Conservation (phyloP, 2,888 invertebrate genomes). For the Lepidocyrtinus sp. region DNA sequence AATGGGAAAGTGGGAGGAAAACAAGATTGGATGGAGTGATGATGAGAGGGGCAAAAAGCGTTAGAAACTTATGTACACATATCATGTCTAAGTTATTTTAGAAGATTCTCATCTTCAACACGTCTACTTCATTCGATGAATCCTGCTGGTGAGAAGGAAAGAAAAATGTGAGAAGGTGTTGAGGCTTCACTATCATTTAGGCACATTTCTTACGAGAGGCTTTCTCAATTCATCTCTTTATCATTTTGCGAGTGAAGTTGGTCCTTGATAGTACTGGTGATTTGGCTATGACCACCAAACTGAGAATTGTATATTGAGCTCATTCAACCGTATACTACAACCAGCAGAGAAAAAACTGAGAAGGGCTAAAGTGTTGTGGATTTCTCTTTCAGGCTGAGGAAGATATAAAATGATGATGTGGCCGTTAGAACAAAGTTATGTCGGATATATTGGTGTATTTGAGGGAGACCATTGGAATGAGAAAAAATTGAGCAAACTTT, state of each 20-base stretch:
- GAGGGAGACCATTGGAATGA: neutral
- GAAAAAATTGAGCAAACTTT: constrained; percentile 8
- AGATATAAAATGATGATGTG: constrained; percentile 26
- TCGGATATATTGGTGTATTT: neutral
- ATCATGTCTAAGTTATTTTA: constrained; percentile 1
- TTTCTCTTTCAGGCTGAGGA: constrained; percentile 15
- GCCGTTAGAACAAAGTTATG: constrained; percentile 20
- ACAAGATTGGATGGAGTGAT: constrained; percentile 1
- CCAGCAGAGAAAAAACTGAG: constrained; percentile 16
- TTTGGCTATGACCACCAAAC: neutral
- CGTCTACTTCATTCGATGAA: neutral
- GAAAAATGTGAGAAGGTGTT: constrained; percentile 1
- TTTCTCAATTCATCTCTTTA: neutral
- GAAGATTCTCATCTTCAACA: neutral
- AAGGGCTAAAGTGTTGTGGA: constrained; percentile 7
- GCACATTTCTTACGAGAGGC: neutral
- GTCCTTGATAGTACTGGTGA: neutral
- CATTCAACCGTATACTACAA: constrained; percentile 42
- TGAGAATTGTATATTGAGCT: constrained; percentile 26
- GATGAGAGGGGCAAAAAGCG: neutral
- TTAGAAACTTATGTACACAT: constrained; percentile 9
- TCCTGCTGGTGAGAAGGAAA: constrained; percentile 1
- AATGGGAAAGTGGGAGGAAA: constrained; percentile 5
- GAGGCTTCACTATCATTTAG: neutral
- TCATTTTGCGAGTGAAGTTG: neutral